Base-by-base conservation (phyloP, 2,113 vertebrate genomes). In the Oostethus manadensis region DNA sequence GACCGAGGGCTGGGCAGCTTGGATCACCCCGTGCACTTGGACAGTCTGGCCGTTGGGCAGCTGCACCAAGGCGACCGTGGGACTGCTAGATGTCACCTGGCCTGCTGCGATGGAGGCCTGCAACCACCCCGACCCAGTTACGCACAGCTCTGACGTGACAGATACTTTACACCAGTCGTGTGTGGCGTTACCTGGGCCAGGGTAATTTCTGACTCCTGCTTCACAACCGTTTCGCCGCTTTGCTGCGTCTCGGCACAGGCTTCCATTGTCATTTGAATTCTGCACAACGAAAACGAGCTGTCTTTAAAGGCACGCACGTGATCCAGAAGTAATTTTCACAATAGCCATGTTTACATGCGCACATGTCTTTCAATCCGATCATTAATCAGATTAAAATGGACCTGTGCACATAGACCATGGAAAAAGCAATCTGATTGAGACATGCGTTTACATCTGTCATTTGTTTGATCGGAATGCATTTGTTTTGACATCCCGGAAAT, bases 261-360 rank as follows among this genome's bases (percentile, higher is more conserved):
- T 90, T 99, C 97, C 97, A 99, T 99, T 90, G 92, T 97, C 93
- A 97, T 97, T 93, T 93, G 96, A 92, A 94, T 92, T 88, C 94
- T 95, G 88, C 26, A 70, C 33, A 70, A 7, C 53, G 26, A 2
- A 51, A 50, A 2, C 45, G 18, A 46, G 33, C 13, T 16, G 3
- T 44, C 1, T 43, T 29, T n/a, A 1, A 58, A n/a, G 13, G 10
- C 4, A 13, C 6, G 2, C 4, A 17, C 56, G 29, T 44, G 15
- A 23, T 9, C 6, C 4, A 10, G 7, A 14, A 40, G 5, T 22
- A 3, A 50, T 23, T 50, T 50, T 45, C 45, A 46, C 45, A 46
- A 18, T 29, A n/a, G n/a, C n/a, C n/a, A n/a, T n/a, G n/a, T n/a
- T n/a, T n/a, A n/a, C n/a, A n/a, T n/a, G n/a, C n/a, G n/a, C n/a